Conservation (phyloP, 2,888 invertebrate genomes). For the Lasioglossum calceatum region DNA sequence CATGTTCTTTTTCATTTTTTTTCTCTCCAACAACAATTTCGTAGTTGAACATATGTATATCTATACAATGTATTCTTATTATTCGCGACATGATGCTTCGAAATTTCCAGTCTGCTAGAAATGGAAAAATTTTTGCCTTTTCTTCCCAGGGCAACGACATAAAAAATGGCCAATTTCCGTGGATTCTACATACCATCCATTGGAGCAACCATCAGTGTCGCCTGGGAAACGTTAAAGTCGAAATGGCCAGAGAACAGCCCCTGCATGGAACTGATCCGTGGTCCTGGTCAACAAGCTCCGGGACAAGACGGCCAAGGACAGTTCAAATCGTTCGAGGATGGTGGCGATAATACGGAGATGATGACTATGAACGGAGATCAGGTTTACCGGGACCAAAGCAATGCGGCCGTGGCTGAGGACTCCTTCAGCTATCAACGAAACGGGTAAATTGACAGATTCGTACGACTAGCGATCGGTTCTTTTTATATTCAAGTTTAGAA, state of each 20-base stretch:
- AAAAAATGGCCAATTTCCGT: conserved; percentile 87
- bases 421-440: conserved; percentile 83
- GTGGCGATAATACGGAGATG: conserved; percentile 83
- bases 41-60: too few relatives aligned
- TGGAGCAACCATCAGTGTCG: conserved; percentile 92
- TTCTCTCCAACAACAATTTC: background rate
- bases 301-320: conserved; percentile 71
- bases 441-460: conserved; percentile 70
- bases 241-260: conserved; percentile 89
- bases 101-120: background rate
- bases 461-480: too few relatives aligned
- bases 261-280: conserved; percentile 83
- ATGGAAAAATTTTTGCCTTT: background rate
- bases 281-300: conserved; percentile 80
- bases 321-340: conserved; percentile 79
- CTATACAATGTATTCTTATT: background rate
- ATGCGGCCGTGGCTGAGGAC: conserved; percentile 80
- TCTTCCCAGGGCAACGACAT: conserved; percentile 51
- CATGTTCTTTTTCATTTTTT: background rate
- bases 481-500: background rate
- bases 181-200: conserved; percentile 90
- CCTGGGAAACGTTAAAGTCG: conserved; percentile 92
- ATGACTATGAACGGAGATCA: conserved; percentile 83
- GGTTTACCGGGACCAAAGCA: conserved; percentile 81
- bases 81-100: background rate